Percentiles rank a stretch among this genome's conserved stretches.
These are phyloP conservation scores for Agriopis aurantiaria DNA, from an alignment of 2,888 invertebrate species.

Conservation along the genomic window DNA sequence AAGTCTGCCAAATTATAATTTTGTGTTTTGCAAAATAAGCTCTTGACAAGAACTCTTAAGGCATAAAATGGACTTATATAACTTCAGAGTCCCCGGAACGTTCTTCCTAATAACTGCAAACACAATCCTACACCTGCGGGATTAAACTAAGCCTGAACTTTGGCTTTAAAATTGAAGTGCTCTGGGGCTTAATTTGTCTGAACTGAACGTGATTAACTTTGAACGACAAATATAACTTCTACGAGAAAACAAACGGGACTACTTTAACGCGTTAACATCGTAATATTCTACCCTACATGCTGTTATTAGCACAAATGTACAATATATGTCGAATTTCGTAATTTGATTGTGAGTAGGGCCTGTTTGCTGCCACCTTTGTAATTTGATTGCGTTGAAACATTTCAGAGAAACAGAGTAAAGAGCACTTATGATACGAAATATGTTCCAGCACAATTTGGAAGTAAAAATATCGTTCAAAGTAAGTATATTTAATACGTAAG, in stretches of 20 bases:
- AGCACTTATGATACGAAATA: constrained; percentile 10
- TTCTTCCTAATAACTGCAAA: constrained; percentile 64
- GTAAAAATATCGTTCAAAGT: neutral
- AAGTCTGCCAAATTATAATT: neutral
- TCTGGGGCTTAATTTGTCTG: constrained; percentile 63
- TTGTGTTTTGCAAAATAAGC: neutral
- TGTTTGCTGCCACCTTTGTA: constrained; percentile 32
- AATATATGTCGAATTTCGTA: constrained; percentile 26
- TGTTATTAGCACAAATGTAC: constrained; percentile 23
- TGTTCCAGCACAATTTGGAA: neutral
- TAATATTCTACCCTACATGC: constrained; percentile 45
- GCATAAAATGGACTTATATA: constrained; percentile 49
- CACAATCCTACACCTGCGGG: constrained; percentile 67
- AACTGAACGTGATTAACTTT: constrained; percentile 65
- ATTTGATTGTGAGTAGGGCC: constrained; percentile 26
- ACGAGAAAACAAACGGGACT: constrained; percentile 58
- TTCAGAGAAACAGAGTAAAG: constrained; percentile 11
- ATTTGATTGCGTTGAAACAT: constrained; percentile 25
- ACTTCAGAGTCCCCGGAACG: constrained; percentile 50
- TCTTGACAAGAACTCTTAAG: constrained; percentile 37
- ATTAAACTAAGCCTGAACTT: constrained; percentile 60
- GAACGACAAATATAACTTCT: constrained; percentile 62
- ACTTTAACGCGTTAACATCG: constrained; percentile 54
- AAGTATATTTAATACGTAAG: neutral
- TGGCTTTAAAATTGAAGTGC: constrained; percentile 59